Conservation (phyloP, 2,888 invertebrate genomes). For the Andrena haemorrhoa region DNA sequence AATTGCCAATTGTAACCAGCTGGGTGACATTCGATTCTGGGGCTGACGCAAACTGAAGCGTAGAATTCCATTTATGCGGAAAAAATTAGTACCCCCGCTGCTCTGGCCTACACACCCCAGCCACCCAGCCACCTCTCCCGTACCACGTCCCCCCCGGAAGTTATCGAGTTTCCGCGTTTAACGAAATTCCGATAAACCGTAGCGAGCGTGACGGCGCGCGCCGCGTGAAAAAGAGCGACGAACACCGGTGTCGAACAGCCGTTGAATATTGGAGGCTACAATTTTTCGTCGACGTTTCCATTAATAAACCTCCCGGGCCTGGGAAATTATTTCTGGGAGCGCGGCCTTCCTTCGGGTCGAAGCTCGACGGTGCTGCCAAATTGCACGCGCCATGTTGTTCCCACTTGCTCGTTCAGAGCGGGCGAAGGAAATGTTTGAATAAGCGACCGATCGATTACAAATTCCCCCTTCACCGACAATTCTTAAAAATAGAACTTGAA, state of each 20-base stretch:
- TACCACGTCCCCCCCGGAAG: conserved; percentile 1
- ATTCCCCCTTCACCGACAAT: too few relatives aligned
- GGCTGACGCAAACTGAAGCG: conserved; percentile 39
- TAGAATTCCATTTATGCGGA: conserved; percentile 50
- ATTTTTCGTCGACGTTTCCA: conserved; percentile 47
- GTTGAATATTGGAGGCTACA: conserved; percentile 47
- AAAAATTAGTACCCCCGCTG: conserved; percentile 44
- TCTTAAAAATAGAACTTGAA: too few relatives aligned
- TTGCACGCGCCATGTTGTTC: background rate
- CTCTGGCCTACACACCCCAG: background rate
- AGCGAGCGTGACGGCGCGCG: conserved; percentile 11
- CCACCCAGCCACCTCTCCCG: background rate
- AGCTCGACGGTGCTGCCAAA: too few relatives aligned
- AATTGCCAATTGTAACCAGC: conserved; percentile 38
- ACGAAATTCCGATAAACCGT: conserved; percentile 65
- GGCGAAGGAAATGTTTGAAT: too few relatives aligned
- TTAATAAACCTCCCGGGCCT: conserved; percentile 39
- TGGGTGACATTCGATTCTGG: conserved; percentile 43
- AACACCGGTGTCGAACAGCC: conserved; percentile 18
- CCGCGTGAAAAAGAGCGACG: conserved; percentile 31
- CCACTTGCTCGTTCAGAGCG: background rate
- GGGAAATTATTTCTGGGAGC: conserved; percentile 7
- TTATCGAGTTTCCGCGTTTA: conserved; percentile 55
- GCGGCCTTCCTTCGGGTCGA: conserved; percentile 9
- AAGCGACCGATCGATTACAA: too few relatives aligned